Percentiles rank a stretch among this genome's conserved stretches.
These are phyloP conservation scores for Hypothenemus hampei DNA, from an alignment of 1,140 invertebrate genomes.

Conservation along the genomic window DNA sequence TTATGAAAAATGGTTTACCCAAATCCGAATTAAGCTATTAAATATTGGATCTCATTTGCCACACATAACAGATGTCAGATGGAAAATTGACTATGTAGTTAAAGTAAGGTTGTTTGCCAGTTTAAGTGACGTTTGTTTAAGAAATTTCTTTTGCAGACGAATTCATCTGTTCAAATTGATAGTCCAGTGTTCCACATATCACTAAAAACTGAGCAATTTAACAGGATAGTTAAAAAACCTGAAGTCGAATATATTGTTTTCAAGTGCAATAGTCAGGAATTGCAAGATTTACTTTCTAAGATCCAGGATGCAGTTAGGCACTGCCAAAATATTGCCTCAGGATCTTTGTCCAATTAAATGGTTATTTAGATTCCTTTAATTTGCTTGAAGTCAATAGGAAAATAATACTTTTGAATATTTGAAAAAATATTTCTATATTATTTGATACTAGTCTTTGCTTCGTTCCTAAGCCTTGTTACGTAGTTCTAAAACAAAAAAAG, in stretches of 20 bases:
- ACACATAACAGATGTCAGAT: constrained; percentile 60
- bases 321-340: constrained; percentile 50
- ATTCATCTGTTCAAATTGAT: constrained; percentile 42
- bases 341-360: too few relatives aligned
- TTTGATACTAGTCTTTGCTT: too few relatives aligned
- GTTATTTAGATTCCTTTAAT: too few relatives aligned
- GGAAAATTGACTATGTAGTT: constrained; percentile 57
- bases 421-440: too few relatives aligned
- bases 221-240: too few relatives aligned
- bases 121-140: constrained; percentile 14
- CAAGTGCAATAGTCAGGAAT: constrained; percentile 55
- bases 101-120: constrained; percentile 44
- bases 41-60: constrained; percentile 50
- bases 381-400: too few relatives aligned
- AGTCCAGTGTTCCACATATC: constrained; percentile 46
- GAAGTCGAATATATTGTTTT: constrained; percentile 51
- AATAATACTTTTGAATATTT: too few relatives aligned
- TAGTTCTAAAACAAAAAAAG: too few relatives aligned
- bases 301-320: constrained; percentile 59
- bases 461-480: too few relatives aligned
- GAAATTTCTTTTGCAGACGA: constrained; percentile 45
- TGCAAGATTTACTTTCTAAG: constrained; percentile 64
- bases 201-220: constrained; percentile 42
- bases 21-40: constrained; percentile 46
- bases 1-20: constrained; percentile 43